A percentile compares a stretch with the other conserved stretches of the same genome.
Conservation (phyloP, 2,113 vertebrate genomes). For the Gadus macrocephalus region DNA sequence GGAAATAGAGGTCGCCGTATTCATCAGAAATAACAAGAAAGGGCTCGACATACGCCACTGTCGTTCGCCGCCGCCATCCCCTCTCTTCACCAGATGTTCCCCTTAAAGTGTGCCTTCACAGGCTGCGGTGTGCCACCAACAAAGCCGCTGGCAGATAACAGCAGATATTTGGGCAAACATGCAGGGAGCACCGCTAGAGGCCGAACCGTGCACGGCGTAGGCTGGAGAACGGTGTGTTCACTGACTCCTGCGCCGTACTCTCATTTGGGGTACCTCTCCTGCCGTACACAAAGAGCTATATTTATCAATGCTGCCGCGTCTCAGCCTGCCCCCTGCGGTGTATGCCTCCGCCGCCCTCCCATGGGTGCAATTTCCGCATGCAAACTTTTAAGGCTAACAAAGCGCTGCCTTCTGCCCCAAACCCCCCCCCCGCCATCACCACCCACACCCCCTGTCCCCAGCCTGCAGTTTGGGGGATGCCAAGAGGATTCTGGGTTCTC, state of each 20-base stretch:
- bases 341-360: conserved; percentile 51
- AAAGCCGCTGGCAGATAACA: no score
- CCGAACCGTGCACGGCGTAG: conserved; percentile 32
- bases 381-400: conserved; percentile 67
- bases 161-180: no score
- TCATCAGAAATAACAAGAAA: conserved; percentile 54
- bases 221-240: conserved; percentile 34
- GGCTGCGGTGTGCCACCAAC: no score
- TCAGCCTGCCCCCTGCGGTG: conserved; percentile 19
- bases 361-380: conserved; percentile 63
- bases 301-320: conserved; percentile 52
- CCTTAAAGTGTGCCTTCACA: no score
- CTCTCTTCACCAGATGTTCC: background rate
- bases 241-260: conserved; percentile 31
- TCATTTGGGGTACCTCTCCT: conserved; percentile 38
- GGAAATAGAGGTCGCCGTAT: conserved; percentile 53
- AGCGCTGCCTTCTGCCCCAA: conserved; percentile 27
- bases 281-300: conserved; percentile 51
- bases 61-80: conserved; percentile 39
- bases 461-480: conserved; percentile 28
- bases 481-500: conserved; percentile 47
- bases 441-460: conserved; percentile 36
- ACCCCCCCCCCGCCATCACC: background rate
- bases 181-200: conserved; percentile 19
- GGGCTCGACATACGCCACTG: conserved; percentile 37